phyloP scores from a whole-genome alignment of 2,888 invertebrate species.

The Ophraella communa region DNA sequence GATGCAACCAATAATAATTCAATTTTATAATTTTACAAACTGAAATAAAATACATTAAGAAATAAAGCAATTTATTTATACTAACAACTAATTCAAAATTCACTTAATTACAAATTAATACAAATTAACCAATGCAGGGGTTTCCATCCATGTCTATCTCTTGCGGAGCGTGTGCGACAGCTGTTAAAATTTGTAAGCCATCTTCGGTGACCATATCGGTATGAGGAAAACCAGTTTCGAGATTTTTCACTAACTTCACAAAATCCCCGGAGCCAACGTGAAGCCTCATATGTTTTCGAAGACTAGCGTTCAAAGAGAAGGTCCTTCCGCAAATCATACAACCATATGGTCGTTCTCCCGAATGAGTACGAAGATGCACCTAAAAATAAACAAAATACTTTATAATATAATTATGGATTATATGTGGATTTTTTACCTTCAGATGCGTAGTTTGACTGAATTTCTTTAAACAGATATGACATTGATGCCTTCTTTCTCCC shows the following conservation, averaged over 20 bases:
- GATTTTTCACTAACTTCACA: constrained; percentile 11
- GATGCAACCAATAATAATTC: no score
- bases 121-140: constrained; percentile 5
- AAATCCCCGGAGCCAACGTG: constrained; percentile 30
- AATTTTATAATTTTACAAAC: no score
- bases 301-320: constrained; percentile 49
- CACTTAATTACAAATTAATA: not conserved
- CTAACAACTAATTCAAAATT: not conserved
- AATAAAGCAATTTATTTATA: constrained; percentile 7
- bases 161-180: constrained; percentile 12
- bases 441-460: constrained; percentile 59
- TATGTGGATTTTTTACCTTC: constrained; percentile 47
- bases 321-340: constrained; percentile 61
- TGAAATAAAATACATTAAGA: not conserved
- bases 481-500: constrained; percentile 55
- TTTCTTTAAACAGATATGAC: constrained; percentile 55
- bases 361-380: constrained; percentile 63
- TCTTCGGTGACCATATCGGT: constrained; percentile 11
- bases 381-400: not conserved
- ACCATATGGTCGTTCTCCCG: constrained; percentile 62
- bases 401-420: not conserved
- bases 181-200: constrained; percentile 15
- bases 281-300: constrained; percentile 49
- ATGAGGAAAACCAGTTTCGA: not conserved
- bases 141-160: constrained; percentile 13